Evolutionary conservation across 2,888 invertebrate genomes (phyloP), one percentile per base, ranked within the genome.

Genomic region (Chaetoderma sp.): DNA sequence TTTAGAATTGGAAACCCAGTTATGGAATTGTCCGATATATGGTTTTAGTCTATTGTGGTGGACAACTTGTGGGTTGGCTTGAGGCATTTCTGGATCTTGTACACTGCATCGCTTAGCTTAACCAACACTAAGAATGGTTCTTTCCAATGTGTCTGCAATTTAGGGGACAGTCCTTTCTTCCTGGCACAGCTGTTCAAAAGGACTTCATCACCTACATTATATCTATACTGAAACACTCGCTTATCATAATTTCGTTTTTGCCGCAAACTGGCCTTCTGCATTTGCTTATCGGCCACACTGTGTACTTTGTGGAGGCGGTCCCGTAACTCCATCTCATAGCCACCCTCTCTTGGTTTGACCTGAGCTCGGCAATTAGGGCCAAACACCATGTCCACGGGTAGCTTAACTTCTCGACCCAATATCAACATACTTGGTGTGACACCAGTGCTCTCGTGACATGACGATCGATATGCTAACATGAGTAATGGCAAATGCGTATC

Each of bases 391-490:
- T 65, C 63, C 21, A 63, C 57, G 1, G 59, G 63, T 36, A 33
- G 42, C 65, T 62, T 5, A n/a, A 73, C 52, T 32, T 63, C 57
- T 57, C 70, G 45, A 16, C 71, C 71, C 16, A 70, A 56, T 33
- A 59, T 59, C 21, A 66, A 59, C 60, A 73, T 58, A 27, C 50
- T 50, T 6, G 71, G 69, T 18, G 72, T 64, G 3, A 56, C 54
- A 4, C 60, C 59, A 6, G 69, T 72, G 1, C 65, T 61, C 21
- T 60, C 64, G 39, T 72, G 72, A 23, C 62, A 18, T 10, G 70
- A 56, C 10, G 71, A 69, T 39, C 68, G 59, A 55, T 71, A 72
- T 3, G 71, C 72, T 63, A 71, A 60, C 65, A 70, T 64, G 0
- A 71, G 42, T 4, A 68, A 45, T 32, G 63, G 57, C 8, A 72